Percentiles rank a stretch among this genome's conserved stretches.
phyloP scores from a whole-genome alignment of 1,140 invertebrate genomes.

The Riptortus pedestris region DNA sequence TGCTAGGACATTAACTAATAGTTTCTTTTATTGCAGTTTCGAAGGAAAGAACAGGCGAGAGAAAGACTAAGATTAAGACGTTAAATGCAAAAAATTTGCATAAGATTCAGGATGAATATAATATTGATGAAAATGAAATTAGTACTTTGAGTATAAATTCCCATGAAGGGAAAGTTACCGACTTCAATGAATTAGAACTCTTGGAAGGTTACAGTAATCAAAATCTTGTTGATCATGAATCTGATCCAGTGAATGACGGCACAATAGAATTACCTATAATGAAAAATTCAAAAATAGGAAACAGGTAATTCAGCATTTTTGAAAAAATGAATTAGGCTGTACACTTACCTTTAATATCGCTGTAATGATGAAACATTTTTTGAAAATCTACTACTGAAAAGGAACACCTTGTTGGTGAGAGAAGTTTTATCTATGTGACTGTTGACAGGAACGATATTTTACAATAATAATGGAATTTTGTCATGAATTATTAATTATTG shows the following conservation, averaged over 20 bases:
- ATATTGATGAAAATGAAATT: background rate
- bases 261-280: background rate
- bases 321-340: no score
- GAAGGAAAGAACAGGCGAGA: background rate
- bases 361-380: no score
- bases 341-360: no score
- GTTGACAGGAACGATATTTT: no score
- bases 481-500: no score
- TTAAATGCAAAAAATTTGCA: background rate
- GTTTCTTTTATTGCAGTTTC: background rate
- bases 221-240: background rate
- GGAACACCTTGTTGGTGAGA: no score
- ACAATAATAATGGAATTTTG: no score
- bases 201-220: background rate
- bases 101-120: background rate
- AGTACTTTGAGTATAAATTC: background rate
- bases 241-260: background rate
- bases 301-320: no score
- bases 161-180: background rate
- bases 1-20: background rate
- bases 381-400: no score
- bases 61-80: background rate
- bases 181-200: background rate
- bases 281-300: no score
- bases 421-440: no score